A percentile compares a stretch with the other conserved stretches of the same genome.
Evolutionary conservation across 2,888 invertebrate genomes (phyloP).

Genomic region (Drosophila hamatofila): DNA sequence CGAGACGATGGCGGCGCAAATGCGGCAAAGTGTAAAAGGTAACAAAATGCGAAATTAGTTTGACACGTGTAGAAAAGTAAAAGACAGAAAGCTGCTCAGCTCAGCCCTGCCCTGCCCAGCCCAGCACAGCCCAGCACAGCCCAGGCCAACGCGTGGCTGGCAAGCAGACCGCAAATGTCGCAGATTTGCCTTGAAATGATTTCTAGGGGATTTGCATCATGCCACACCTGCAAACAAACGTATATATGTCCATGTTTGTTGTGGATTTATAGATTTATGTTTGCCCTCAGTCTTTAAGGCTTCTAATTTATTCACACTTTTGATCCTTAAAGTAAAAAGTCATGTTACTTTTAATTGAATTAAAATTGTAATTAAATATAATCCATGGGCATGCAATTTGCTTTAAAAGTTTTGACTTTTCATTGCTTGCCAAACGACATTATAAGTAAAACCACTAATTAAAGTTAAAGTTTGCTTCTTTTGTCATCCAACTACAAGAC

Average conservation of each 20-base stretch:
- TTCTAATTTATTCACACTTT: conserved; percentile 10
- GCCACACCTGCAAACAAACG: neutral
- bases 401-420: neutral
- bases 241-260: conserved; percentile 1
- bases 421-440: neutral
- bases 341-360: conserved; percentile 11
- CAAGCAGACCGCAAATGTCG: conserved; percentile 23
- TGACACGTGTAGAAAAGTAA: conserved; percentile 72
- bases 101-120: neutral
- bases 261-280: conserved; percentile 25
- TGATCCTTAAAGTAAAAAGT: conserved; percentile 3
- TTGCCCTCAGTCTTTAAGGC: neutral
- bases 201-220: conserved; percentile 31
- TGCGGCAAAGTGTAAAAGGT: conserved; percentile 69
- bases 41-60: conserved; percentile 80
- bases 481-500: neutral
- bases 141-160: conserved; percentile 19
- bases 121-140: conserved; percentile 13
- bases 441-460: conserved; percentile 9
- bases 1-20: conserved; percentile 58
- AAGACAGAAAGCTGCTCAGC: conserved; percentile 45
- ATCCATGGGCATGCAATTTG: neutral
- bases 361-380: conserved; percentile 8
- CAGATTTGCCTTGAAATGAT: conserved; percentile 34
- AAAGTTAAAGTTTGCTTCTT: conserved; percentile 3